Base-by-base conservation (phyloP, 2,113 vertebrate species). In the Mugil cephalus region DNA sequence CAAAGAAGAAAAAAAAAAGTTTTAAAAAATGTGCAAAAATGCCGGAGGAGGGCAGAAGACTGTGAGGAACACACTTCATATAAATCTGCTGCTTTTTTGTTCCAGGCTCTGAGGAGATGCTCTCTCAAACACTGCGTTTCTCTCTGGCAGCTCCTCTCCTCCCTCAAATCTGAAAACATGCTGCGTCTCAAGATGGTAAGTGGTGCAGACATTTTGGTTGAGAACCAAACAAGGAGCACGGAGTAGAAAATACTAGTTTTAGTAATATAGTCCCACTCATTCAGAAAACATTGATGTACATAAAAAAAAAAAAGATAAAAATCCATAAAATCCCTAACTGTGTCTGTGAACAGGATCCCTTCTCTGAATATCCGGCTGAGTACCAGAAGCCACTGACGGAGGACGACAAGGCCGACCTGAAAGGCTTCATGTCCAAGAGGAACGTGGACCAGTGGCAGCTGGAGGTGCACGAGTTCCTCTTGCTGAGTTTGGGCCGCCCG, bases 391-490 rank as follows among this genome's bases (percentile, higher is more conserved):
- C 72, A 4, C 92, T 97, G 58, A 79, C n/a, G n/a, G 69, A 82
- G 0, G 6, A 89, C 1, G 36, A 87, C 0, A 59, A 65, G 18
- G 83, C n/a, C 58, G 83, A 87, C 21, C 94, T 98, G 30, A 84
- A 77, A 14, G 0, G 74, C 0, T 96, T 95, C 79, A 79, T 97
- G n/a, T 78, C 83, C 8, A 88, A 92, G 40, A 59, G 84, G 0
- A 84, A 89, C 0, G 17, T 95, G 36, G 94, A 96, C 24, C 48
- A 78, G 24, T 96, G 97, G 80, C 91, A 96, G 17, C 86, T 94
- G 69, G 95, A 97, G 85, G 93, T 97, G 52, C 96, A 98, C 0
- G 95, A 97, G 71, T 93, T 97, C 86, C 93, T 98, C 0, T 0
- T 93, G 66, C 50, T 98, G 71, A 83, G 79, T 8, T 86, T 97